A percentile compares a stretch with the other conserved stretches of the same genome.
These are phyloP conservation scores for Ormyrus pomaceus DNA, from an alignment of 2,888 invertebrate species.

Conservation along the genomic window DNA sequence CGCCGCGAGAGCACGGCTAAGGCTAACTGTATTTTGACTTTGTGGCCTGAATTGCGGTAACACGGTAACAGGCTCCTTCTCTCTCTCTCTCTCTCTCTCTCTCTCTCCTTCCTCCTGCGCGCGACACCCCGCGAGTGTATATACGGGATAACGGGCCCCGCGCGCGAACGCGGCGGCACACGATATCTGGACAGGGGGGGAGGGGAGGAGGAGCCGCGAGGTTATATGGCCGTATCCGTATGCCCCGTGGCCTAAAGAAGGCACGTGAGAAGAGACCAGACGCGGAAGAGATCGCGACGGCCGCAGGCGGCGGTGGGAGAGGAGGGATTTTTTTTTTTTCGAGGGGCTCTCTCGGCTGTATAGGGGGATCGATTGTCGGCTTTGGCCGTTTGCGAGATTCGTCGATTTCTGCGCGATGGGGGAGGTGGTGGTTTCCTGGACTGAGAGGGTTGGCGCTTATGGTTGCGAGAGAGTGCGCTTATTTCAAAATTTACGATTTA, in stretches of 20 bases:
- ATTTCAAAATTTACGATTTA: too few relatives aligned
- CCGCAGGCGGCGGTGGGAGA: background rate
- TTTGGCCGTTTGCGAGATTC: too few relatives aligned
- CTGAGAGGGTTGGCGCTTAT: too few relatives aligned
- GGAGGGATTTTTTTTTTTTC: too few relatives aligned
- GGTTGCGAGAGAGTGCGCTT: too few relatives aligned
- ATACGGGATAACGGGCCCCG: constrained; percentile 56
- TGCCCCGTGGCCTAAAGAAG: constrained; percentile 54
- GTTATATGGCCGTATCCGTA: constrained; percentile 27
- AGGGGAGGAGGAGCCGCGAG: constrained; percentile 7
- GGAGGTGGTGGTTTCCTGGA: too few relatives aligned
- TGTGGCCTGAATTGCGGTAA: constrained; percentile 76
- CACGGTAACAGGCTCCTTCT: constrained; percentile 73
- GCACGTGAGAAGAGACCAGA: constrained; percentile 26
- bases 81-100: constrained; percentile 68
- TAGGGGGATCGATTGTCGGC: too few relatives aligned
- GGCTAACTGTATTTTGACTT: constrained; percentile 76
- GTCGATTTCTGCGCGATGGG: too few relatives aligned
- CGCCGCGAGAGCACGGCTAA: constrained; percentile 61
- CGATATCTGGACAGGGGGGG: constrained; percentile 31
- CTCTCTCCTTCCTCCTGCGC: constrained; percentile 1
- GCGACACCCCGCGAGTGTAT: constrained; percentile 58
- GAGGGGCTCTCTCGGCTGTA: too few relatives aligned
- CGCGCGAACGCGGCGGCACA: constrained; percentile 39
- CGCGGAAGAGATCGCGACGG: background rate